Conservation (phyloP, 2,113 vertebrate genomes). For the Pipa parva region DNA sequence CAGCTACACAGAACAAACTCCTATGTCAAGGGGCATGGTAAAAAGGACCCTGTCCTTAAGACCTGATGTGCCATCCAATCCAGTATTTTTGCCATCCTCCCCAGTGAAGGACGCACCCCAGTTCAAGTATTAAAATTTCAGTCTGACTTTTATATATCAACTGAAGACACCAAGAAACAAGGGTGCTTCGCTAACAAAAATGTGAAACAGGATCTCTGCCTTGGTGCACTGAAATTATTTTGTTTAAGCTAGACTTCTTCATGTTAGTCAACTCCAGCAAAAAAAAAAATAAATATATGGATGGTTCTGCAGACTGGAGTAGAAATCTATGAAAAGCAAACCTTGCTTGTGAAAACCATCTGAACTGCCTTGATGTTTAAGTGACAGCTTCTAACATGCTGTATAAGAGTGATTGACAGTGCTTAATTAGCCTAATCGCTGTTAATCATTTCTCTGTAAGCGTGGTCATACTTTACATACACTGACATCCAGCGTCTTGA, state of each 20-base stretch:
- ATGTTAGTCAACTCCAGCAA: constrained; percentile 25
- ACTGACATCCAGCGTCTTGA: background rate
- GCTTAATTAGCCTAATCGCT: constrained; percentile 16
- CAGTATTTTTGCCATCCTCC: constrained; percentile 72
- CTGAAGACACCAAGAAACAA: constrained; percentile 1
- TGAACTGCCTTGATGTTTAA: background rate
- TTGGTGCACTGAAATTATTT: constrained; percentile 17
- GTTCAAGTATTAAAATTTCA: constrained; percentile 68
- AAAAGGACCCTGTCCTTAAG: constrained; percentile 71
- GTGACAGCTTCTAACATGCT: background rate
- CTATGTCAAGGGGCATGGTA: constrained; percentile 62
- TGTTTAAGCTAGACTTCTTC: constrained; percentile 2
- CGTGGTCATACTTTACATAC: background rate
- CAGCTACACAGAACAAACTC: constrained; percentile 69
- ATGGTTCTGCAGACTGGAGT: constrained; percentile 12
- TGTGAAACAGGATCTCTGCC: constrained; percentile 29
- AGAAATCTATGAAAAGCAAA: background rate
- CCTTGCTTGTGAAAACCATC: background rate
- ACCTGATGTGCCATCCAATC: constrained; percentile 68
- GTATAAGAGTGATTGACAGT: background rate
- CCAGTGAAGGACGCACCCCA: constrained; percentile 67
- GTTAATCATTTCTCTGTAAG: constrained; percentile 2
- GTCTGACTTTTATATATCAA: constrained; percentile 8
- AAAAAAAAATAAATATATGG: too few relatives aligned
- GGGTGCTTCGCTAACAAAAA: constrained; percentile 4